Evolutionary conservation across 2,888 invertebrate species (phyloP).

Genomic region (Andricus curvator): DNA sequence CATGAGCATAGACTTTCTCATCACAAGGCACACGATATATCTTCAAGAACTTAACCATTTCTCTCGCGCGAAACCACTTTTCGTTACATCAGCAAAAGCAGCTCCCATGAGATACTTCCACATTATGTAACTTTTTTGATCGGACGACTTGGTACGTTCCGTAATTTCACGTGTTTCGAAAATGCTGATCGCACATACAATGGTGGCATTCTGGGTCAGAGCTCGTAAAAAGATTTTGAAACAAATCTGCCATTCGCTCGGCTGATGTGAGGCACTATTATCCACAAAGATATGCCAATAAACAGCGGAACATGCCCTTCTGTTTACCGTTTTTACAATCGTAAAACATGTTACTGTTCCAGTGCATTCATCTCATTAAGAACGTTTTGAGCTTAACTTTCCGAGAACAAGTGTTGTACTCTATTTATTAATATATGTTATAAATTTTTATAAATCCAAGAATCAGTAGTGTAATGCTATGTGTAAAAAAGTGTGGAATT

Average conservation of each 20-base stretch:
- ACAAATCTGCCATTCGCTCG: not conserved
- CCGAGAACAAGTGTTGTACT: too few species aligned
- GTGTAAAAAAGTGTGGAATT: too few species aligned
- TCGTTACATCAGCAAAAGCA: slow-evolving; percentile 37
- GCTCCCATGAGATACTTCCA: slow-evolving; percentile 34
- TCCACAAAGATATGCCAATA: not conserved
- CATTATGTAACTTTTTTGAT: slow-evolving; percentile 36
- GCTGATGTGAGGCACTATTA: not conserved
- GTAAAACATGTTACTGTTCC: not conserved
- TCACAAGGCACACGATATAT: slow-evolving; percentile 30
- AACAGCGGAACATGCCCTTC: not conserved
- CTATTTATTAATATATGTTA: too few species aligned
- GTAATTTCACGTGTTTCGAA: slow-evolving; percentile 37
- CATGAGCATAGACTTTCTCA: slow-evolving; percentile 33
- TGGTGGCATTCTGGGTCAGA: slow-evolving; percentile 30
- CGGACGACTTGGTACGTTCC: slow-evolving; percentile 31
- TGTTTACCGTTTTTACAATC: not conserved
- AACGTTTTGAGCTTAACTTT: not conserved
- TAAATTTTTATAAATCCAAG: too few species aligned
- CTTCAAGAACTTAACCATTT: slow-evolving; percentile 15
- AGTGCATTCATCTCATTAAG: not conserved
- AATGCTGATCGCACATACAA: slow-evolving; percentile 26
- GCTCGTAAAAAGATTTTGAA: slow-evolving; percentile 16
- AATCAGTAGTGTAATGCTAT: too few species aligned
- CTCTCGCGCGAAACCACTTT: slow-evolving; percentile 37